Conservation (phyloP, 2,797 vertebrate species). For the Siniperca scherzeri region DNA sequence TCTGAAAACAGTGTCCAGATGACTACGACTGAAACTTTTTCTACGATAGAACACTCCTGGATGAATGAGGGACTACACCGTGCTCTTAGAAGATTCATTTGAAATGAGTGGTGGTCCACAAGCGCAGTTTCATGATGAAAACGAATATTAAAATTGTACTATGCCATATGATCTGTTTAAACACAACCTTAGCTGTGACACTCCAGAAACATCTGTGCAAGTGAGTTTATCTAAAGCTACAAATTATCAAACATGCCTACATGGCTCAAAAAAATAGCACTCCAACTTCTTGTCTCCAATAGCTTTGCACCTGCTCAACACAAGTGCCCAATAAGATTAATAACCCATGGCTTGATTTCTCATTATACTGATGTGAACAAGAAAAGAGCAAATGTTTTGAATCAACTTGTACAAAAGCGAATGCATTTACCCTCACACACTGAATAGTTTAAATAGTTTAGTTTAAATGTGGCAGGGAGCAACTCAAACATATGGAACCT, state of each 20-base stretch:
- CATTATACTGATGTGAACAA: not conserved
- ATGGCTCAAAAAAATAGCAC: not conserved
- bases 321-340: not conserved
- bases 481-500: not conserved
- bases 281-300: not conserved
- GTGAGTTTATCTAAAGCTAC: not conserved
- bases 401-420: not conserved
- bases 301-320: not conserved
- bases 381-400: not conserved
- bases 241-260: not conserved
- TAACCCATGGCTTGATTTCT: not conserved
- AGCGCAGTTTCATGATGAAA: conserved; percentile 2
- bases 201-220: not conserved
- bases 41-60: too few species aligned
- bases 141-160: not conserved
- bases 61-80: too few species aligned
- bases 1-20: too few species aligned
- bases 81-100: not conserved
- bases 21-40: too few species aligned
- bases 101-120: not conserved
- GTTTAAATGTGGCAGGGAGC: not conserved
- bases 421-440: not conserved
- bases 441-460: not conserved
- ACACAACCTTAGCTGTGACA: not conserved
- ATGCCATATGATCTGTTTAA: not conserved